Conservation (phyloP, 2,113 vertebrate genomes). For the Corythaeola cristata region DNA sequence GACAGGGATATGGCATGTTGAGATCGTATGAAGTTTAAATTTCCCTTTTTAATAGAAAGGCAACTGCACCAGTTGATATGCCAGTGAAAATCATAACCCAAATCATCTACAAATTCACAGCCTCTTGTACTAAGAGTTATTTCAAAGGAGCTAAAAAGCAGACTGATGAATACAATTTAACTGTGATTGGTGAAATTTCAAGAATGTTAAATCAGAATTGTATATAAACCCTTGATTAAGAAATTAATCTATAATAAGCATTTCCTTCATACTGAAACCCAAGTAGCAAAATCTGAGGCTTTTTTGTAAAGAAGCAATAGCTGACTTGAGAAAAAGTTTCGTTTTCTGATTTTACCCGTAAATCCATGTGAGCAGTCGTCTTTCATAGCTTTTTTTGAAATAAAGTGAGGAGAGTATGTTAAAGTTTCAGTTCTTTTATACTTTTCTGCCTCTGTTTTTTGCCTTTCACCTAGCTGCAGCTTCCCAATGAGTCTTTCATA, state of each 20-base stretch:
- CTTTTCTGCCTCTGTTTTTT: not conserved
- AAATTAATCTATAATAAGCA: slow-evolving; percentile 47
- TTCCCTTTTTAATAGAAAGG: not conserved
- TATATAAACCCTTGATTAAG: slow-evolving; percentile 16
- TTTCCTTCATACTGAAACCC: slow-evolving; percentile 12
- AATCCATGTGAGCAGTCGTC: not conserved
- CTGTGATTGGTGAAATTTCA: slow-evolving; percentile 21
- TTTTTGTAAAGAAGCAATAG: slow-evolving; percentile 17
- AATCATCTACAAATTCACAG: not conserved
- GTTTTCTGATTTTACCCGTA: slow-evolving; percentile 21
- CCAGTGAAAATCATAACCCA: not conserved
- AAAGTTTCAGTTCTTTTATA: not conserved
- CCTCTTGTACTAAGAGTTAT: not conserved
- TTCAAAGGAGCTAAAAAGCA: slow-evolving; percentile 16
- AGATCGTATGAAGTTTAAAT: not conserved
- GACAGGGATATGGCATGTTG: not conserved
- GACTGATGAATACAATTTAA: slow-evolving; percentile 44
- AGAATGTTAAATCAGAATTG: slow-evolving; percentile 40
- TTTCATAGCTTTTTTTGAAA: not conserved
- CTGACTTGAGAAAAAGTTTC: slow-evolving; percentile 22
- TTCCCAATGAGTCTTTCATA: not conserved
- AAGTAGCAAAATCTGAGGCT: slow-evolving; percentile 5
- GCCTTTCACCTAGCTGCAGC: not conserved
- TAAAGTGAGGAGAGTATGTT: not conserved
- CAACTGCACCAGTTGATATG: not conserved